These are phyloP conservation scores for Coendou prehensilis DNA, from an alignment of 2,797 vertebrate genomes.

Conservation along the genomic window DNA sequence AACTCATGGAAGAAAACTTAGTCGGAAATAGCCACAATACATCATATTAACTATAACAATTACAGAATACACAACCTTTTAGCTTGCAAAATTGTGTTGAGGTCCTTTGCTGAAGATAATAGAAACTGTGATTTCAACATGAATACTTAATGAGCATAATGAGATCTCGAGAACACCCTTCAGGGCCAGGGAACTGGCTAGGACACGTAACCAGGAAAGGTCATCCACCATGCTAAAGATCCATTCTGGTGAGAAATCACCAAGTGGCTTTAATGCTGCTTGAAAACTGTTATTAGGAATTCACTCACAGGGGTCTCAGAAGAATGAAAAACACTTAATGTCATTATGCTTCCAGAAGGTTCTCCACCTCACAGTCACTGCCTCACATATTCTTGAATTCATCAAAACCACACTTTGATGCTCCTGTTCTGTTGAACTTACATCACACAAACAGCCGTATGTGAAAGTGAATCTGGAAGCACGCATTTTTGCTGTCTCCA, in stretches of 20 bases:
- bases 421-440: not conserved
- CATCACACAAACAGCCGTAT: too few species aligned
- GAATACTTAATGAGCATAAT: not conserved
- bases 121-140: not conserved
- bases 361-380: not conserved
- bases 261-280: not conserved
- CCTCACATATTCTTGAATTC: not conserved
- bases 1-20: not conserved
- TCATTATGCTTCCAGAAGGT: not conserved
- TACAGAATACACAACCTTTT: not conserved
- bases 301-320: not conserved
- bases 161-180: not conserved
- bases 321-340: not conserved
- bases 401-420: not conserved
- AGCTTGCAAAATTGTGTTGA: not conserved
- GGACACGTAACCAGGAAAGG: not conserved
- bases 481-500: not conserved
- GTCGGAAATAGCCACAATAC: not conserved
- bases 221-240: not conserved
- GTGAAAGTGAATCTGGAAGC: not conserved
- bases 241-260: not conserved
- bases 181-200: not conserved
- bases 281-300: not conserved
- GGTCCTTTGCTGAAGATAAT: not conserved
- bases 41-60: not conserved